These are phyloP conservation scores for Nycticebus coucang DNA, from an alignment of 2,113 vertebrate species.

Conservation along the genomic window DNA sequence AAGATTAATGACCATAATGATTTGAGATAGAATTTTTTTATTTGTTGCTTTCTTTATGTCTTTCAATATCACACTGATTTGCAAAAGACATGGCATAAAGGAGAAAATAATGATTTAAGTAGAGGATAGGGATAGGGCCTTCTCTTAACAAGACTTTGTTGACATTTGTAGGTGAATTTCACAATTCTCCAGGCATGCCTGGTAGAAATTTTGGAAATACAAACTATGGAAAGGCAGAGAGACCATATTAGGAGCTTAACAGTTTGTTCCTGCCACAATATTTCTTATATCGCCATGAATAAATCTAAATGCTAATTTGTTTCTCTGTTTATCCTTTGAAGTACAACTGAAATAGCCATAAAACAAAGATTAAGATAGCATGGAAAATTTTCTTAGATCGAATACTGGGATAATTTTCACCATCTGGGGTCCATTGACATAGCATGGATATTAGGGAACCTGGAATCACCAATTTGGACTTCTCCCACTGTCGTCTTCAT, in stretches of 20 bases:
- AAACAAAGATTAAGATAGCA: neutral
- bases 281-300: neutral
- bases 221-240: neutral
- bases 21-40: constrained; percentile 63
- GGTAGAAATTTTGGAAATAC: neutral
- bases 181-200: neutral
- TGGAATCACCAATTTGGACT: neutral
- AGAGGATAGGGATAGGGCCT: neutral
- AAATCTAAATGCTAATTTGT: neutral
- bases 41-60: constrained; percentile 63
- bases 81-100: neutral
- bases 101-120: neutral
- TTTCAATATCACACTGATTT: neutral
- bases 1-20: constrained; percentile 77
- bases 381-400: neutral
- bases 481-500: neutral
- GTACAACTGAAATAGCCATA: constrained; percentile 24
- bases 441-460: neutral
- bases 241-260: neutral
- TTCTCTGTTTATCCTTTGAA: constrained; percentile 7
- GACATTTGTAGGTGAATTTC: constrained; percentile 10
- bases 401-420: neutral
- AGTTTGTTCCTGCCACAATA: neutral
- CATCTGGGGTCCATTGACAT: neutral
- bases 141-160: constrained; percentile 7